Base-by-base conservation (phyloP, 2,888 invertebrate species). In the Horisme vitalbata region DNA sequence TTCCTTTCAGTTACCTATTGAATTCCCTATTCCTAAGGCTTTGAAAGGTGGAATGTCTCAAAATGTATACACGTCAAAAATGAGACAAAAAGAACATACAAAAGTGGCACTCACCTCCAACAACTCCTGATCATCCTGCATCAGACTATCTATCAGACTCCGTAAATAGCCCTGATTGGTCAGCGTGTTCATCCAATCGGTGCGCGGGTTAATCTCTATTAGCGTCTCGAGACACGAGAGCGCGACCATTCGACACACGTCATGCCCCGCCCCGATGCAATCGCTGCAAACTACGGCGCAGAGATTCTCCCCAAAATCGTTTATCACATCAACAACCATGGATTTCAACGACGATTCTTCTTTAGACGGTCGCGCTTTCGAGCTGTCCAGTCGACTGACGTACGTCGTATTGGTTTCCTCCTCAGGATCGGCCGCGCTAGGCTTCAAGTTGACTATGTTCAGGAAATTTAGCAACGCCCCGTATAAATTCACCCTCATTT, bases 171-270 rank as follows among this genome's bases (percentile, higher is more conserved):
- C 94, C 55, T 84, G 85, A 26, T 84, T 74, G 45, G 79, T 83
- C 30, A 90, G 59, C 18, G 79, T 81, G 45, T 77, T 69, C 74
- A 87, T 77, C 88, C 88, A 88, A n/a, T 83, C 85, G 0, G 93
- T 92, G 28, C 93, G 90, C 2, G 93, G 93, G 61, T 95, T 95
- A 52, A 95, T 86, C 53, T 94, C 94, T 0, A 97, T 87, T 30
- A 97, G 84, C 28, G 95, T 92, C 71, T 96, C 95, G 41, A 97
- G 86, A 54, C 95, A 95, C 0, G 96, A 93, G 58, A 98, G 86
- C 0, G 97, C 95, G 39, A 97, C 90, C 94, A 97, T 96, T 80
- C 96, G 94, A 67, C 96, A 96, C 7, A 98, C 94, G 61, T 97
- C 96, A 69, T 97, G 96, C 0, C 96, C 86, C 0, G 71, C 96